A percentile compares a stretch with the other conserved stretches of the same genome.
phyloP scores from a whole-genome alignment of 2,113 vertebrate species.

The Martes martes region DNA sequence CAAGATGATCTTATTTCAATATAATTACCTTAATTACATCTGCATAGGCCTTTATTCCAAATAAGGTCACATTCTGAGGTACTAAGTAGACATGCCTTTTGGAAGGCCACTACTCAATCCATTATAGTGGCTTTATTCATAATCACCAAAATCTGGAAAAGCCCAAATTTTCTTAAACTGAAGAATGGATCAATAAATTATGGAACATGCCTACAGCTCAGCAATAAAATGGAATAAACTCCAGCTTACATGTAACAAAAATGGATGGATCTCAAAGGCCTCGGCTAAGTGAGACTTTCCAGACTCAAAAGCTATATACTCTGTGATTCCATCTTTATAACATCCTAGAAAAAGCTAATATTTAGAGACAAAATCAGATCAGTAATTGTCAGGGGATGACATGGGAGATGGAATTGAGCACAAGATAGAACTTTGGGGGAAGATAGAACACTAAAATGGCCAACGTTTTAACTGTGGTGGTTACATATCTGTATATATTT shows the following conservation, averaged over 20 bases:
- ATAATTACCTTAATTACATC: background rate
- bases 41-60: background rate
- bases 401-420: background rate
- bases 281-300: background rate
- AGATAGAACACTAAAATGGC: background rate
- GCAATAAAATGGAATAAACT: background rate
- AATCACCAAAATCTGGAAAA: background rate
- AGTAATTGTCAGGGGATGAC: background rate
- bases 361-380: background rate
- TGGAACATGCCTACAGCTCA: background rate
- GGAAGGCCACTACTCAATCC: background rate
- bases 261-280: background rate
- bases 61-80: background rate
- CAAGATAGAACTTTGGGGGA: background rate
- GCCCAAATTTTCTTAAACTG: background rate
- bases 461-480: background rate
- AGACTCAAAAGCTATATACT: background rate
- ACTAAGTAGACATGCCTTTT: background rate
- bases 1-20: background rate
- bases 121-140: background rate
- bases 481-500: background rate
- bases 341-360: background rate
- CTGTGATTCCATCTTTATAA: background rate
- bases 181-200: background rate
- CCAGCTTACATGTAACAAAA: background rate